Evolutionary conservation across 1,140 invertebrate genomes (phyloP), one percentile per base, ranked within the genome.

Genomic region (Drosophila ohnishii): DNA sequence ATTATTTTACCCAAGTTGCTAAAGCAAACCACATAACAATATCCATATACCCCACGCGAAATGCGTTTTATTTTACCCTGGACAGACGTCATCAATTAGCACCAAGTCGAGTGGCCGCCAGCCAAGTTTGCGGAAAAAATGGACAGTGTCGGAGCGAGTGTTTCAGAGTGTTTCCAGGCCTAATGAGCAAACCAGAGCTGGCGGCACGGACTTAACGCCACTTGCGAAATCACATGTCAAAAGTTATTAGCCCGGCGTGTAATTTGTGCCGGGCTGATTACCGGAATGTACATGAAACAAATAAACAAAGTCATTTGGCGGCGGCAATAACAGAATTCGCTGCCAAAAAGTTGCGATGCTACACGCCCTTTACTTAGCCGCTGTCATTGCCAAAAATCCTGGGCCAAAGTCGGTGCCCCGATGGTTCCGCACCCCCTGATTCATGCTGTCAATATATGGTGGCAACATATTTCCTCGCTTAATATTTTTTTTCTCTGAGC

Each of bases 231-330:
- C 82, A 78, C 82, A 87, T 80, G 83, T 87, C 83, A 83, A 87
- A 88, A 87, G 83, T 87, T 87, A 87, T 87, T 84, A 87, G 83
- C 60, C 32, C 63, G 70, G 39, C 73, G 73, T 75, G 75, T 86
- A 86, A 86, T 87, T 87, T 83, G 78, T 76, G 79, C 76, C 79
- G 59, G 69, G 84, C 83, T 88, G 84, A 87, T 87, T 87, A 88
- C 83, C 65, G 14, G 65, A 83, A 69, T 81, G 80, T 83, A 77
- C 84, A 76, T 48, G 78, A 55, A 71, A 78, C 82, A 82, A 75
- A 84, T 88, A 88, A 87, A 88, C 84, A 88, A 84, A 88, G 73
- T 86, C 83, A 77, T 86, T 86, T 73, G 84, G 71, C 75, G 51
- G 57, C 50, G 42, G 47, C 72, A 86, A 86, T 82, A 87, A 79